Percentiles rank a stretch among this genome's conserved stretches.
These are phyloP conservation scores for Drosophila elegans DNA, from an alignment of 1,140 invertebrate species.

Conservation along the genomic window DNA sequence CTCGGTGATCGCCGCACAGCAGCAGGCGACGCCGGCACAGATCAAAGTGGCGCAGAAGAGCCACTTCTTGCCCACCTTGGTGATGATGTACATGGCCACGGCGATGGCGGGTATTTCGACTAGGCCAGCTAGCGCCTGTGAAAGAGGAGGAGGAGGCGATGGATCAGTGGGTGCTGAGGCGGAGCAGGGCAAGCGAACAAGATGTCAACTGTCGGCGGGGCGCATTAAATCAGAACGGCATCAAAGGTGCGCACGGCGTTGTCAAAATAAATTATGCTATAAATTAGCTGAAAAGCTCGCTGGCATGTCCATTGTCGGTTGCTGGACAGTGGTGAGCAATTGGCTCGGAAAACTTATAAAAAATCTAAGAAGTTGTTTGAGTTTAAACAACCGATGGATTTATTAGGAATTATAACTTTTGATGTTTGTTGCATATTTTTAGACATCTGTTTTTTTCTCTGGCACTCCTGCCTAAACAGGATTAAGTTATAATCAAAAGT, in stretches of 20 bases:
- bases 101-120: constrained; percentile 91
- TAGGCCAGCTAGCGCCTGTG: constrained; percentile 87
- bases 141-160: background rate
- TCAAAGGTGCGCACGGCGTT: constrained; percentile 67
- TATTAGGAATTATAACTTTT: no score
- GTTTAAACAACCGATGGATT: no score
- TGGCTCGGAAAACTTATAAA: background rate
- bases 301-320: constrained; percentile 36
- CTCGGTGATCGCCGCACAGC: constrained; percentile 86
- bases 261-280: constrained; percentile 80
- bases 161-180: background rate
- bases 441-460: no score
- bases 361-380: background rate
- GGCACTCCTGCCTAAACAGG: no score
- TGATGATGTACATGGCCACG: constrained; percentile 89
- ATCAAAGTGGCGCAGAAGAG: constrained; percentile 88
- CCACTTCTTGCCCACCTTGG: constrained; percentile 89
- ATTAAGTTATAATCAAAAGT: no score
- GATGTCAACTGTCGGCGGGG: constrained; percentile 56
- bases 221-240: constrained; percentile 67
- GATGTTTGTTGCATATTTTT: no score
- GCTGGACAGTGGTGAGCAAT: constrained; percentile 42
- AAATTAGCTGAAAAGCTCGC: constrained; percentile 58
- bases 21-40: constrained; percentile 88
- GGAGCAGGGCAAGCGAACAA: constrained; percentile 21